Conservation (phyloP, 1,140 invertebrate species). For the Drosophila tani region DNA sequence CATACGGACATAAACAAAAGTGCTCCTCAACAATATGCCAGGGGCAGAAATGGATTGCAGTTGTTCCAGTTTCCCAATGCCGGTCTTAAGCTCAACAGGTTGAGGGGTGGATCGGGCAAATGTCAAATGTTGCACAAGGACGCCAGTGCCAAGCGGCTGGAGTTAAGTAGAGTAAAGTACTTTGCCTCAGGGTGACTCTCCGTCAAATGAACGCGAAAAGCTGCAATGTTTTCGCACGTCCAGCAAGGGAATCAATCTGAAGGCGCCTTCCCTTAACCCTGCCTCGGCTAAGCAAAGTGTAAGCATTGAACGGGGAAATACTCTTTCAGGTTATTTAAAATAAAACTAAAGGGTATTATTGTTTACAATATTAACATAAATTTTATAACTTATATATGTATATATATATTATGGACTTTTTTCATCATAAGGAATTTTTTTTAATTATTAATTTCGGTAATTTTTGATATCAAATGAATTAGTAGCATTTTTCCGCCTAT, state of each 20-base stretch:
- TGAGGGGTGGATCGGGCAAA: constrained; percentile 27
- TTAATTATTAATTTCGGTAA: too few species aligned
- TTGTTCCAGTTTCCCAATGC: constrained; percentile 23
- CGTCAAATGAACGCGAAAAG: constrained; percentile 49
- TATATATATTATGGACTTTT: too few species aligned
- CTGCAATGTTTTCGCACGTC: constrained; percentile 41
- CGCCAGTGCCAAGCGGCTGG: constrained; percentile 13
- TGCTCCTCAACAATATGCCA: constrained; percentile 20
- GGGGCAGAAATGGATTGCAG: constrained; percentile 20
- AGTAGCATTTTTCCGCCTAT: too few species aligned
- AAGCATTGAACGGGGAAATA: constrained; percentile 1
- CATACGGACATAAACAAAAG: constrained; percentile 15
- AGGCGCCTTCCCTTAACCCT: background rate
- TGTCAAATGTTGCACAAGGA: constrained; percentile 45
- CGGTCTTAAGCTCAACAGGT: constrained; percentile 34
- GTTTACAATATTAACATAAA: too few species aligned
- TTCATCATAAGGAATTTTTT: too few species aligned
- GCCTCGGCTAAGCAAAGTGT: background rate
- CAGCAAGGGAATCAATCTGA: constrained; percentile 27
- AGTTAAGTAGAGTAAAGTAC: constrained; percentile 16
- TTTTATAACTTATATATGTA: too few species aligned
- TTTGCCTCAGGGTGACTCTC: constrained; percentile 33
- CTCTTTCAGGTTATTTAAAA: background rate
- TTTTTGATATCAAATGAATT: too few species aligned
- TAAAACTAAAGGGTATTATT: background rate